phyloP scores from a whole-genome alignment of 2,888 invertebrate species.

The Oligia fasciuncula region DNA sequence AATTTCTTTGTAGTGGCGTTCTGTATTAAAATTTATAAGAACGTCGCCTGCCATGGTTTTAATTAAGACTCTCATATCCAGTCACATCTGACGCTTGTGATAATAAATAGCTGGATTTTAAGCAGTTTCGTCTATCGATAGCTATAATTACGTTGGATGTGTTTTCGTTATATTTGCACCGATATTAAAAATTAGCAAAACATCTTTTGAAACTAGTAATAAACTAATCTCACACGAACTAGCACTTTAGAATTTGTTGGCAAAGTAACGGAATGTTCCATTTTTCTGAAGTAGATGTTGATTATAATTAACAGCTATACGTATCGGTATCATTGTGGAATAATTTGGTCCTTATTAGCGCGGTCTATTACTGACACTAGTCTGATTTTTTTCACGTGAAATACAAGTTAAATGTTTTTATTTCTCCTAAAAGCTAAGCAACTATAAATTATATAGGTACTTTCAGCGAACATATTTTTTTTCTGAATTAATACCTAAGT shows the following conservation, averaged over 20 bases:
- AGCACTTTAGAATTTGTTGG: background rate
- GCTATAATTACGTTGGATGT: background rate
- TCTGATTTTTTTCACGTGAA: no score
- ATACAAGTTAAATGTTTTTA: no score
- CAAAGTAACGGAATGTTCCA: background rate
- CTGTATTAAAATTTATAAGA: slow-evolving; percentile 68
- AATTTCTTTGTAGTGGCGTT: slow-evolving; percentile 59
- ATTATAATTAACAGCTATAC: background rate
- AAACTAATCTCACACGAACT: background rate
- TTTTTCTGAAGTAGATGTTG: background rate
- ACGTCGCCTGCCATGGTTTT: slow-evolving; percentile 66
- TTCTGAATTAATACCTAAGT: no score
- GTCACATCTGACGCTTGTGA: slow-evolving; percentile 67
- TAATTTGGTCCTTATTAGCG: background rate
- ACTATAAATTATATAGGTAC: background rate
- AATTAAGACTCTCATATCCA: slow-evolving; percentile 73
- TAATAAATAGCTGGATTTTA: slow-evolving; percentile 60
- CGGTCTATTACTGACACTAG: background rate
- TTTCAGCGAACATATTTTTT: slow-evolving; percentile 1
- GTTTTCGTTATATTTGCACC: background rate
- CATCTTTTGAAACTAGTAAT: background rate
- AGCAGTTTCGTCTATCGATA: slow-evolving; percentile 37
- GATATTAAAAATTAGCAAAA: background rate
- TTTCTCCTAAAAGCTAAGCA: background rate
- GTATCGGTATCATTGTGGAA: background rate